phyloP scores from a whole-genome alignment of 2,888 invertebrate genomes.

The Dermolepida albohirtum region DNA sequence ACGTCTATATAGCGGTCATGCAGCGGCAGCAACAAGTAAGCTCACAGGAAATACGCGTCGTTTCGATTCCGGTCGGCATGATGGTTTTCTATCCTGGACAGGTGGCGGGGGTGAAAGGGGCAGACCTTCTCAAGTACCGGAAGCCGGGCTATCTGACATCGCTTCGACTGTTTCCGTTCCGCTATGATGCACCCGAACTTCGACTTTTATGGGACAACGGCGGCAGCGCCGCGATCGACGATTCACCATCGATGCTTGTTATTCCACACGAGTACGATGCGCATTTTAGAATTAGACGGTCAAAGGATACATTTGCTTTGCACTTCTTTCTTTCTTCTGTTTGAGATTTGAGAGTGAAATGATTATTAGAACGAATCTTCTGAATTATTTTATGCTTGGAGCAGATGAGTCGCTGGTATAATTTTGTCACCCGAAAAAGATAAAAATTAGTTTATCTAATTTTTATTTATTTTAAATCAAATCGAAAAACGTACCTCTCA shows the following conservation, averaged over 20 bases:
- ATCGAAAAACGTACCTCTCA: too few relatives aligned
- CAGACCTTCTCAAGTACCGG: slow-evolving; percentile 44
- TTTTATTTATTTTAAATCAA: too few relatives aligned
- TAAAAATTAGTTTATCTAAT: too few relatives aligned
- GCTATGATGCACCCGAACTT: slow-evolving; percentile 44
- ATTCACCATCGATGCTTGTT: slow-evolving; percentile 22
- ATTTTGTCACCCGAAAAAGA: too few relatives aligned
- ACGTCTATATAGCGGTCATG: slow-evolving; percentile 3
- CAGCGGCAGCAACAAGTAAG: slow-evolving; percentile 51
- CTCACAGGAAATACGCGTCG: slow-evolving; percentile 51
- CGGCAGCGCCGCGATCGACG: not conserved
- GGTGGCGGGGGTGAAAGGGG: slow-evolving; percentile 15
- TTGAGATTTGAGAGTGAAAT: not conserved
- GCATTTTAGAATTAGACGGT: slow-evolving; percentile 17
- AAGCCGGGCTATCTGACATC: slow-evolving; percentile 51
- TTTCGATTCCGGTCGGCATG: slow-evolving; percentile 51
- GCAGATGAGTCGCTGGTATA: too few relatives aligned
- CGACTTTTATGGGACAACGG: slow-evolving; percentile 29
- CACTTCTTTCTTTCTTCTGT: slow-evolving; percentile 17
- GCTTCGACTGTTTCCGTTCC: slow-evolving; percentile 52
- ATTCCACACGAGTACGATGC: slow-evolving; percentile 15
- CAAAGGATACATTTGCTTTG: slow-evolving; percentile 18
- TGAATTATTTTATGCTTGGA: too few relatives aligned
- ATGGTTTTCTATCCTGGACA: slow-evolving; percentile 46
- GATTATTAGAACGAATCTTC: too few relatives aligned